Base-by-base conservation (phyloP, 2,888 invertebrate genomes). In the Tetranychus truncatus region DNA sequence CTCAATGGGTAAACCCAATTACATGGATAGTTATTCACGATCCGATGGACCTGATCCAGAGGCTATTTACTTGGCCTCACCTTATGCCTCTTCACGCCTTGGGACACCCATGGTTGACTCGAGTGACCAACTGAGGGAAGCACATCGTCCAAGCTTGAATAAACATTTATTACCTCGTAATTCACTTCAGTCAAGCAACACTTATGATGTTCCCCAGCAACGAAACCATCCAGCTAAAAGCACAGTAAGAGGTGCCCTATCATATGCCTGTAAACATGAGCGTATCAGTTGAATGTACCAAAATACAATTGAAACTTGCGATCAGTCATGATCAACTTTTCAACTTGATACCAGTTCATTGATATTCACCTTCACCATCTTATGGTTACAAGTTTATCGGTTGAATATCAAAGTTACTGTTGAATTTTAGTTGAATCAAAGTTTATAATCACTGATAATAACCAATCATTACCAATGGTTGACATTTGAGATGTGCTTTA, bases 131-230 rank as follows among this genome's bases (percentile, higher is more conserved):
- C 55, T 55, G 15, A 55, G 55, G 7, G 55, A 55, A 15, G 5
- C 55, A 6, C 46, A 55, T 55, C n/a, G 67, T 21, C 24, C 11
- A 21, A 21, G n/a, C 9, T n/a, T 21, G 9, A 67, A n/a, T 67
- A 67, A 67, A 67, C n/a, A 67, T 67, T 67, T 67, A n/a, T 9
- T 21, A 18, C 20, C 67, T 18, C 67, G 67, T 21, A 67, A 67
- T 7, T 67, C 67, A n/a, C n/a, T 67, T 11, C 67, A 67, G n/a
- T 67, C 67, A 67, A 21, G 20, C n/a, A 67, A 67, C 24, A 67
- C 24, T n/a, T 67, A 67, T 67, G 67, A 67, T n/a, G 24, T 67
- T 67, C 67, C 67, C n/a, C 67, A 67, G 67, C 67, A 67, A 67
- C 67, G 67, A 9, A 67, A 67, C n/a, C n/a, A 18, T 11, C 67